Base-by-base conservation (phyloP, 2,797 vertebrate species). In the Typhlichthys subterraneus region DNA sequence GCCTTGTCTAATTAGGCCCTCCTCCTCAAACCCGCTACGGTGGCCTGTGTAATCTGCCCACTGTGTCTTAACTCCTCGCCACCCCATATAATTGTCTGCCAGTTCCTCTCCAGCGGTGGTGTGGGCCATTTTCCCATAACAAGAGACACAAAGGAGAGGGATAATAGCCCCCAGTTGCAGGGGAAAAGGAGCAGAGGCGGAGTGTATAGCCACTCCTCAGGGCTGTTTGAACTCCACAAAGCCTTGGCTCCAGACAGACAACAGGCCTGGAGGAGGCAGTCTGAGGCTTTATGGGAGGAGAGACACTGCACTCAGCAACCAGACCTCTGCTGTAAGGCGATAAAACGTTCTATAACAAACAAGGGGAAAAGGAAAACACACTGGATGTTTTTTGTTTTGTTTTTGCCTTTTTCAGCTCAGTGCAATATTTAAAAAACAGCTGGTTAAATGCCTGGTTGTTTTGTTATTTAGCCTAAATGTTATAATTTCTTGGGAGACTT, bases 21-120 rank as follows among this genome's bases (percentile, higher is more conserved):
- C 75, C 72, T 74, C 87, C 85, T 92, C 87, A 89, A 92, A 93
- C 91, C 91, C 93, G 87, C 91, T 92, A 93, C 82, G 94, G 93
- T 94, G 92, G 93, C 93, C 94, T 94, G 93, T 94, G 94, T 95
- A 95, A 96, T 94, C 90, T 89, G 93, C 93, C 91, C 93, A 91
- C 93, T 94, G 91, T 94, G 94, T 92, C 94, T 94, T 91, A 88
- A 89, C 90, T 94, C 90, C 92, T 94, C 85, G 84, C 89, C 92
- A 92, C 92, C 92, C 91, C 92, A 89, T 92, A 91, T 92, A 94
- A 94, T 93, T 90, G 93, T 88, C 78, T 92, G 90, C 91, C 90
- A 90, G 91, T 87, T 33, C 69, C 87, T 91, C 88, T 91, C 76
- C 87, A 81, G 91, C 87, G 86, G 91, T 89, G 85, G 89, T 87